These are phyloP conservation scores for Cariama cristata DNA, from an alignment of 2,113 vertebrate genomes.

Conservation along the genomic window DNA sequence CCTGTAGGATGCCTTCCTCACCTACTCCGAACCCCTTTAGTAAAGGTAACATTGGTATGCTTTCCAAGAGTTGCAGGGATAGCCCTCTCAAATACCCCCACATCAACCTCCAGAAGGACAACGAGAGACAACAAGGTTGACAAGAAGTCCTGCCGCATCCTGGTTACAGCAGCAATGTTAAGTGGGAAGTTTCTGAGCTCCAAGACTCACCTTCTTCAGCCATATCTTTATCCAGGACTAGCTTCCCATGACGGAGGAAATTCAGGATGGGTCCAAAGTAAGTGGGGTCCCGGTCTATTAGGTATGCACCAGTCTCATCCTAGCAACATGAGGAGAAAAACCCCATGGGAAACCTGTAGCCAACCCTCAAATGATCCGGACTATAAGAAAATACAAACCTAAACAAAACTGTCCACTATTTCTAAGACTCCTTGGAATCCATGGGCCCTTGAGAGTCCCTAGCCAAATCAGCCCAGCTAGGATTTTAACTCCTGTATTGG, in stretches of 20 bases:
- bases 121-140: neutral
- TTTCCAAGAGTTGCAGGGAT: neutral
- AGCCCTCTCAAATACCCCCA: neutral
- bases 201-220: conserved; percentile 91
- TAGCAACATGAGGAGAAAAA: conserved; percentile 41
- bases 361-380: neutral
- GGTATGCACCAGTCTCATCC: conserved; percentile 97
- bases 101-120: neutral
- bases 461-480: neutral
- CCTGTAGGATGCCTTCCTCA: neutral
- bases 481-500: neutral
- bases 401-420: neutral
- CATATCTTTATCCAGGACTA: conserved; percentile 97
- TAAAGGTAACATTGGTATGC: fast-evolving
- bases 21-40: neutral
- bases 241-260: conserved; percentile 95
- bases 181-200: neutral
- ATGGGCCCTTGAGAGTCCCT: neutral
- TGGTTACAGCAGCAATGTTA: neutral
- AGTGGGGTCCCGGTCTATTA: conserved; percentile 96
- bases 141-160: neutral
- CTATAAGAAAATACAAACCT: neutral
- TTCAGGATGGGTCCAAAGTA: conserved; percentile 99
- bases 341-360: neutral
- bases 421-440: neutral